Percentiles rank a stretch among this genome's conserved stretches.
These are phyloP conservation scores for Cyphomyrus plagiostoma DNA, from an alignment of 2,113 vertebrate genomes.

Conservation along the genomic window DNA sequence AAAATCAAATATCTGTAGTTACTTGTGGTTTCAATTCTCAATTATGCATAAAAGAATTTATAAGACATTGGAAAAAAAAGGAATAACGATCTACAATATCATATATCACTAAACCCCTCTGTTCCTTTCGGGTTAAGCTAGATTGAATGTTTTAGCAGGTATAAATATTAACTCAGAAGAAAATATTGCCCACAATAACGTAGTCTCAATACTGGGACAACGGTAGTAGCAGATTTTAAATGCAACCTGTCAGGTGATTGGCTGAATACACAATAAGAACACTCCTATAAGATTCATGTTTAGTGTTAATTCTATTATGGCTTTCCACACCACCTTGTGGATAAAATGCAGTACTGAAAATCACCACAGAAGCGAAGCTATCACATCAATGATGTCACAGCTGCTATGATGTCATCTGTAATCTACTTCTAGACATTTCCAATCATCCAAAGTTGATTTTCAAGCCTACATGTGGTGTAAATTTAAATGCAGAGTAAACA, in stretches of 20 bases:
- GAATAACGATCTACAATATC: not conserved
- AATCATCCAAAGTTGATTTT: not conserved
- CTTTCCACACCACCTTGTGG: conserved; percentile 6
- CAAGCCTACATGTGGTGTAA: not conserved
- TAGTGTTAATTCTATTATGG: conserved; percentile 4
- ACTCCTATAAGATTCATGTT: not conserved
- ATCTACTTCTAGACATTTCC: not conserved
- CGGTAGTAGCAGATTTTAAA: not conserved
- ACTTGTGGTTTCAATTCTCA: not conserved
- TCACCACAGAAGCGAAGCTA: not conserved
- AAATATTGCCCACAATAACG: not conserved
- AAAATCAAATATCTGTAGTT: not conserved
- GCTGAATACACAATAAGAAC: not conserved
- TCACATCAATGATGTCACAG: not conserved
- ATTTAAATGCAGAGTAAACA: not conserved
- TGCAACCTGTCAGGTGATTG: not conserved
- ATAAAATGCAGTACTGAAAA: conserved; percentile 8
- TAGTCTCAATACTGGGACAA: not conserved
- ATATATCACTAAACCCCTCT: not conserved
- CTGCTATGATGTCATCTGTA: not conserved
- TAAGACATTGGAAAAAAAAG: not conserved
- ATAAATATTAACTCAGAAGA: not conserved
- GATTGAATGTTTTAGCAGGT: not conserved
- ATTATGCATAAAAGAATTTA: not conserved
- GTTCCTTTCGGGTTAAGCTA: not conserved